Base-by-base conservation (phyloP, 1,140 invertebrate species). In the Homalodisca vitripennis region DNA sequence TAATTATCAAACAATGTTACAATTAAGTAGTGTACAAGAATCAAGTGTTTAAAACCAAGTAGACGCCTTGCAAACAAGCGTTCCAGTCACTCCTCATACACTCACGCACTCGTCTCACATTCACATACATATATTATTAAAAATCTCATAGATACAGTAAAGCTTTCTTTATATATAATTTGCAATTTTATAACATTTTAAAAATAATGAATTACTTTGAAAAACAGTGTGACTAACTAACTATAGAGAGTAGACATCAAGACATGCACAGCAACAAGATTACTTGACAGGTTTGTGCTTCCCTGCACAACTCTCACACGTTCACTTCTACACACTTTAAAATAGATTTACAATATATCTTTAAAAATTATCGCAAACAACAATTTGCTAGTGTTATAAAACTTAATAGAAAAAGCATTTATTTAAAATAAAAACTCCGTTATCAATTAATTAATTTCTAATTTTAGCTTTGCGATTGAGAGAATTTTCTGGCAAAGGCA, bases 121-220 rank as follows among this genome's bases (percentile, higher is more conserved):
- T 26, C 27, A 47, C 41, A 66, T n/a, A 66, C 32, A 60, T 60
- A 60, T 60, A 60, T 60, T 66, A 66, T 66, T 46, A 66, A 46
- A 66, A 66, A 66, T 66, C 63, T 46, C 41, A 66, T 66, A 66
- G 63, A 66, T 66, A 66, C 63, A 66, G 55, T 66, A 66, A 66
- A 66, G 63, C 63, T 66, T 47, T 66, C 32, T 66, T 66, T 31
- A 47, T 60, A 60, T 66, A 66, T 66, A 41, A 66, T 66, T 66
- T 66, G 63, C 63, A 66, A 46, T 66, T 66, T 66, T 46, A 66
- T 46, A 66, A 66, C 63, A 46, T 66, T 66, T 66, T 66, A 46
- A 46, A 66, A 66, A 66, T 46, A 66, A 66, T 66, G 32, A 66
- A 46, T 41, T 63, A 63, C 55, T 63, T 66, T 46, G 41, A 66